Percentiles rank a stretch among this genome's conserved stretches.
Evolutionary conservation across 1,140 invertebrate species (phyloP).

Genomic region (Steinernema feltiae): DNA sequence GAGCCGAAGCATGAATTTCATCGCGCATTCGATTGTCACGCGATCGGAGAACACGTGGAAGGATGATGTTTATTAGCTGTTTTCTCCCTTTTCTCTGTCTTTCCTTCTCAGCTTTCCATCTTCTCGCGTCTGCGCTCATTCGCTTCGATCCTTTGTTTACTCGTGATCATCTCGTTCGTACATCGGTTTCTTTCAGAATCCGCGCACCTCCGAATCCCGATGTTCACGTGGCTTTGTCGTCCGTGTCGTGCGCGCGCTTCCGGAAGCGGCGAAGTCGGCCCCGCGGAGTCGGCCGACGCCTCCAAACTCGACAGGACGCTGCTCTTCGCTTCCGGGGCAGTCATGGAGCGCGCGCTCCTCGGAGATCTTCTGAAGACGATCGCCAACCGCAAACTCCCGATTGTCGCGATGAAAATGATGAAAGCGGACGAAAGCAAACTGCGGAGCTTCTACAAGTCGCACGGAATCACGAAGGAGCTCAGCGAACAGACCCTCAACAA

Average conservation of each 20-base stretch:
- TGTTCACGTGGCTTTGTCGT: neutral
- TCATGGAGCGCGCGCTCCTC: slow-evolving; percentile 4
- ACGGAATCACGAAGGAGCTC: neutral
- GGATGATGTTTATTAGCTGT: no score
- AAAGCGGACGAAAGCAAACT: neutral
- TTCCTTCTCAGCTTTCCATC: no score
- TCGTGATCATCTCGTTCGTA: no score
- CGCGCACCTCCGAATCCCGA: neutral
- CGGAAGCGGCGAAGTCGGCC: neutral
- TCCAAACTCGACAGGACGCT: neutral
- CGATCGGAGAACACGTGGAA: no score
- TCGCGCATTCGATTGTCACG: no score
- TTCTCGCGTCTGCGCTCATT: no score
- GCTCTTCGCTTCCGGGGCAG: neutral
- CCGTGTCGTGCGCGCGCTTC: neutral
- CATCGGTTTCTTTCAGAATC: no score
- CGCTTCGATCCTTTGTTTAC: no score
- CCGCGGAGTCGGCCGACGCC: neutral
- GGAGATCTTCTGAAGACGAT: neutral
- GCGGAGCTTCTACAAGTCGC: neutral
- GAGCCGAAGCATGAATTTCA: no score
- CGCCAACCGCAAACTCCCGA: neutral
- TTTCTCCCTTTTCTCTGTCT: no score
- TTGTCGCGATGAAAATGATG: neutral
- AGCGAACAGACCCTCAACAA: neutral